phyloP scores from a whole-genome alignment of 1,140 invertebrate species.

The Kradibia gibbosae region DNA sequence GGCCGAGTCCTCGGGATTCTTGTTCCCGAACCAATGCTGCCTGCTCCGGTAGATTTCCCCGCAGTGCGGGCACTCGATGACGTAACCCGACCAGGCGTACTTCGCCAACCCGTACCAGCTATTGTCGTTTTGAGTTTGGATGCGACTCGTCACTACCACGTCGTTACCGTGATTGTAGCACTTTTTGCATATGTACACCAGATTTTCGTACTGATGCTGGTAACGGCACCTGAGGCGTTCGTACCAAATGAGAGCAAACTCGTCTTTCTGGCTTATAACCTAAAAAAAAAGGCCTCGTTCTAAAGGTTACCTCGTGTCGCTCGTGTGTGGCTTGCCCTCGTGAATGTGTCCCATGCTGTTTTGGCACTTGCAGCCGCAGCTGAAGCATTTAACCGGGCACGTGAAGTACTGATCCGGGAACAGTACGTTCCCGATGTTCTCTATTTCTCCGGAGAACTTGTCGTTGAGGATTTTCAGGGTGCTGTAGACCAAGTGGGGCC shows the following conservation, averaged over 20 bases:
- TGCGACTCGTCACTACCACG: slow-evolving; percentile 76
- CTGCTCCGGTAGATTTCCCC: slow-evolving; percentile 87
- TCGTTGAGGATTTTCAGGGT: slow-evolving; percentile 84
- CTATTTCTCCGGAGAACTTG: slow-evolving; percentile 82
- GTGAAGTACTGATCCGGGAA: slow-evolving; percentile 89
- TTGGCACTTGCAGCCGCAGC: slow-evolving; percentile 81
- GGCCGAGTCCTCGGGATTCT: slow-evolving; percentile 80
- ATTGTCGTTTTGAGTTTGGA: slow-evolving; percentile 78
- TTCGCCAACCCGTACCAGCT: slow-evolving; percentile 83
- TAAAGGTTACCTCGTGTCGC: slow-evolving; percentile 68
- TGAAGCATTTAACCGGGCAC: slow-evolving; percentile 81
- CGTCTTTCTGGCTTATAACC: too few relatives aligned
- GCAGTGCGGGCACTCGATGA: slow-evolving; percentile 86
- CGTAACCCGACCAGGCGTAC: slow-evolving; percentile 87
- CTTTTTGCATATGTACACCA: slow-evolving; percentile 81
- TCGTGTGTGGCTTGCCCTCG: slow-evolving; percentile 79
- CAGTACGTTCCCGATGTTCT: slow-evolving; percentile 76
- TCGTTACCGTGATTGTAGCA: slow-evolving; percentile 77
- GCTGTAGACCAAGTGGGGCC: slow-evolving; percentile 78
- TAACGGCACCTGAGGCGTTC: slow-evolving; percentile 75
- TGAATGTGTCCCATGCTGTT: slow-evolving; percentile 84
- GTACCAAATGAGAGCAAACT: not conserved
- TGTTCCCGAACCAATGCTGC: slow-evolving; percentile 90
- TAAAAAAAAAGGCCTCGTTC: slow-evolving; percentile 30
- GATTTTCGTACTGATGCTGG: slow-evolving; percentile 87